Evolutionary conservation across 1,140 invertebrate species (phyloP).

Genomic region (silkworm (Bombyx mori)): DNA sequence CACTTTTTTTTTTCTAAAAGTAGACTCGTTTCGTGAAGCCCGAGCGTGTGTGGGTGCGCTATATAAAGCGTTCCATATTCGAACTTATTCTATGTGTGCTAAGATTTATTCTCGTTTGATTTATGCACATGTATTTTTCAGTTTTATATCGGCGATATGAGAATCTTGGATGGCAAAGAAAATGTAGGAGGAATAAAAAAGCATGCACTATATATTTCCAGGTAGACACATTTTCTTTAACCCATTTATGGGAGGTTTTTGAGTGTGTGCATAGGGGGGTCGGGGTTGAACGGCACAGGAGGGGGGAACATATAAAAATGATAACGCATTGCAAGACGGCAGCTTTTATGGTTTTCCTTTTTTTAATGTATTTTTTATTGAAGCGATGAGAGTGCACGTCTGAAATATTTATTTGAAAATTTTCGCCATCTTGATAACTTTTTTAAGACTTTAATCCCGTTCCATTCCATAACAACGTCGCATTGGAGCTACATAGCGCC

Average conservation of each 20-base stretch:
- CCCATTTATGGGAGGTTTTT: conserved; percentile 62
- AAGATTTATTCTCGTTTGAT: conserved; percentile 26
- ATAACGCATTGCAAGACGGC: conserved; percentile 71
- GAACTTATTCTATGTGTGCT: conserved; percentile 11
- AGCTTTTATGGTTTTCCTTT: conserved; percentile 70
- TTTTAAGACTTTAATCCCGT: too few species aligned
- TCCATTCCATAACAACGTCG: too few species aligned
- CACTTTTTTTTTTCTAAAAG: conserved; percentile 49
- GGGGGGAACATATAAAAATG: conserved; percentile 67
- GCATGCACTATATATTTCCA: conserved; percentile 69
- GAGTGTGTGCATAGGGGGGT: conserved; percentile 49
- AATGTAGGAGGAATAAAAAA: conserved; percentile 66
- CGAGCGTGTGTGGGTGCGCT: conserved; percentile 41
- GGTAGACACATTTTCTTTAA: conserved; percentile 72
- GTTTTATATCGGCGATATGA: conserved; percentile 71
- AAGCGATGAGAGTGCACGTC: conserved; percentile 33
- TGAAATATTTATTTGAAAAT: too few species aligned
- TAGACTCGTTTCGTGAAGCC: not conserved
- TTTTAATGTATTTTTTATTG: conserved; percentile 67
- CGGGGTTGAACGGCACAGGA: conserved; percentile 27
- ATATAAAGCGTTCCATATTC: conserved; percentile 34
- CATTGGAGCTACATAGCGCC: too few species aligned
- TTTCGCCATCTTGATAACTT: too few species aligned
- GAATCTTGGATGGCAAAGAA: conserved; percentile 70
- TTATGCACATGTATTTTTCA: conserved; percentile 63